A percentile compares a stretch with the other conserved stretches of the same genome.
These are phyloP conservation scores for Aphaenogaster floridana DNA, from an alignment of 1,140 invertebrate genomes.

Conservation along the genomic window DNA sequence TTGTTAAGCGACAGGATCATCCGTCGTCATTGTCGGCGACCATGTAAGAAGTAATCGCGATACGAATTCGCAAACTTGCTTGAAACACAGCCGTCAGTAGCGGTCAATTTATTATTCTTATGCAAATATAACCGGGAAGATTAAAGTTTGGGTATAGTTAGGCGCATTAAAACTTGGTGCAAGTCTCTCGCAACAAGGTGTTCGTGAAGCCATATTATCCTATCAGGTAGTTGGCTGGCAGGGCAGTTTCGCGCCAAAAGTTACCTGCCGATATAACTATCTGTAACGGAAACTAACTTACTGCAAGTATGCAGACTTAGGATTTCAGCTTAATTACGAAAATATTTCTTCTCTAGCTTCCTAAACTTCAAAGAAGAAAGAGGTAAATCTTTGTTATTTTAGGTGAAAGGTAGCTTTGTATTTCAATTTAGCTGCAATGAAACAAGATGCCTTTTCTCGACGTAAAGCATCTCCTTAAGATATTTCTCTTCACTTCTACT, in stretches of 20 bases:
- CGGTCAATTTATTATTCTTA: conserved; percentile 52
- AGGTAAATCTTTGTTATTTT: conserved; percentile 23
- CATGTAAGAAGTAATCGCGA: not conserved
- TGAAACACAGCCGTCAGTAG: not conserved
- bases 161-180: conserved; percentile 58
- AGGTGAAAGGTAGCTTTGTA: not conserved
- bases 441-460: not conserved
- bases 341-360: conserved; percentile 15
- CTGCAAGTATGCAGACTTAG: conserved; percentile 15
- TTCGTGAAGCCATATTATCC: conserved; percentile 51
- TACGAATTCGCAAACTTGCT: not conserved
- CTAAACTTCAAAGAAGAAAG: not conserved
- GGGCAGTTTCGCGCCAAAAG: conserved; percentile 46
- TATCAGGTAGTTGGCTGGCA: conserved; percentile 68
- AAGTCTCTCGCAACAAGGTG: conserved; percentile 52
- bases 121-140: conserved; percentile 55
- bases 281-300: conserved; percentile 38
- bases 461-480: not conserved
- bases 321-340: conserved; percentile 30
- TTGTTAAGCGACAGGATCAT: not conserved
- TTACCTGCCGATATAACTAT: conserved; percentile 51
- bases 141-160: conserved; percentile 50
- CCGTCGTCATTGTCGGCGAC: not conserved
- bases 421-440: not conserved
- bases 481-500: not conserved